phyloP scores from a whole-genome alignment of 2,113 vertebrate species.

The Aptenodytes forsteri region DNA sequence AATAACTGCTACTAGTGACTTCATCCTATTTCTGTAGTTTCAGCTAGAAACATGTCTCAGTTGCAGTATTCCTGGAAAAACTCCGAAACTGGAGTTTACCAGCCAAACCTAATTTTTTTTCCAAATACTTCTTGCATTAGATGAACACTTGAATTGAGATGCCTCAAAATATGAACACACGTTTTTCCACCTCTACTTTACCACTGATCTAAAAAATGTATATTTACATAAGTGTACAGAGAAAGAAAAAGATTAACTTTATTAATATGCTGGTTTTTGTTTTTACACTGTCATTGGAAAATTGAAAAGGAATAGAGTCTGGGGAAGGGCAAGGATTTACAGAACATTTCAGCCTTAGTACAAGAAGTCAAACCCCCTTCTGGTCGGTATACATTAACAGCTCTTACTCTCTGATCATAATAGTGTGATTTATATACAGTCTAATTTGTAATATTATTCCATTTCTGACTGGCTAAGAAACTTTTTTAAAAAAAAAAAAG shows the following conservation, averaged over 20 bases:
- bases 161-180: not conserved
- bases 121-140: not conserved
- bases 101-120: not conserved
- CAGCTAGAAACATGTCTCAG: not conserved
- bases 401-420: not conserved
- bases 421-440: not conserved
- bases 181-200: not conserved
- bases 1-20: not conserved
- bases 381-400: not conserved
- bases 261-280: not conserved
- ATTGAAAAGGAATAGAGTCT: not conserved
- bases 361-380: not conserved
- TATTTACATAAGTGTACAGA: not conserved
- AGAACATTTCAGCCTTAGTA: not conserved
- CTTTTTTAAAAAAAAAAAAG: not conserved
- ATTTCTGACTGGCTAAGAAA: not conserved
- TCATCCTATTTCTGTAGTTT: not conserved
- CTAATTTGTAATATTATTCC: not conserved
- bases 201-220: not conserved
- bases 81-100: not conserved
- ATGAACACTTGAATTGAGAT: not conserved
- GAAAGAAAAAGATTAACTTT: not conserved
- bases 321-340: not conserved
- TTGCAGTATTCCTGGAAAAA: not conserved
- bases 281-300: not conserved